These are phyloP conservation scores for Hoplostethus mediterraneus DNA, from an alignment of 2,797 vertebrate species.

Conservation along the genomic window DNA sequence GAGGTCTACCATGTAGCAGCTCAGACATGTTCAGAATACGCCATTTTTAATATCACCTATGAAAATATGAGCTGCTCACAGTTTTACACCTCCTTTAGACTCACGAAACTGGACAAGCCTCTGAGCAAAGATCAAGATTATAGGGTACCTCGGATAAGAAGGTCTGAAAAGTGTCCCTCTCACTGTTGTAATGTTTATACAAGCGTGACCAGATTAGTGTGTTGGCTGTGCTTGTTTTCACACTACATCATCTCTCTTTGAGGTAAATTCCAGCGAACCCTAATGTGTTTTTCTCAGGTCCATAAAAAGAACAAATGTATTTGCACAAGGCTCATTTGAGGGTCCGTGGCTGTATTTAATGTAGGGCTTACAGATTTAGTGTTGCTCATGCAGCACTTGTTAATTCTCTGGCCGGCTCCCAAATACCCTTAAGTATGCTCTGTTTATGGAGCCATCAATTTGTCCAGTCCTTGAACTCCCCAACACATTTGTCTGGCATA, in stretches of 20 bases:
- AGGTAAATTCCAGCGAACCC: constrained; percentile 50
- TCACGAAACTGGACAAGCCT: constrained; percentile 40
- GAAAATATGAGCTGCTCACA: constrained; percentile 22
- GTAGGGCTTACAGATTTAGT: constrained; percentile 3
- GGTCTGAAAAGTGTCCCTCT: constrained; percentile 25
- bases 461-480: constrained; percentile 1
- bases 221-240: constrained; percentile 21
- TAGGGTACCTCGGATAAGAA: constrained; percentile 28
- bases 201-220: constrained; percentile 61
- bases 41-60: constrained; percentile 32
- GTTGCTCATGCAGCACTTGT: background rate
- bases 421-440: background rate
- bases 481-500: background rate
- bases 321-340: constrained; percentile 28
- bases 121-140: constrained; percentile 37
- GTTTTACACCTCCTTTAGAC: constrained; percentile 32
- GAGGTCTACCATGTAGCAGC: constrained; percentile 16
- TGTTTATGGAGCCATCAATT: constrained; percentile 3
- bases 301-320: constrained; percentile 47
- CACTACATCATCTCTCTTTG: constrained; percentile 18
- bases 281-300: constrained; percentile 58
- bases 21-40: constrained; percentile 41
- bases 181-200: constrained; percentile 43
- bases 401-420: constrained; percentile 1
- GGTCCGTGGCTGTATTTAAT: constrained; percentile 14